phyloP scores from a whole-genome alignment of 35 echinoderm and acorn worm species.

The Patiria miniata region DNA sequence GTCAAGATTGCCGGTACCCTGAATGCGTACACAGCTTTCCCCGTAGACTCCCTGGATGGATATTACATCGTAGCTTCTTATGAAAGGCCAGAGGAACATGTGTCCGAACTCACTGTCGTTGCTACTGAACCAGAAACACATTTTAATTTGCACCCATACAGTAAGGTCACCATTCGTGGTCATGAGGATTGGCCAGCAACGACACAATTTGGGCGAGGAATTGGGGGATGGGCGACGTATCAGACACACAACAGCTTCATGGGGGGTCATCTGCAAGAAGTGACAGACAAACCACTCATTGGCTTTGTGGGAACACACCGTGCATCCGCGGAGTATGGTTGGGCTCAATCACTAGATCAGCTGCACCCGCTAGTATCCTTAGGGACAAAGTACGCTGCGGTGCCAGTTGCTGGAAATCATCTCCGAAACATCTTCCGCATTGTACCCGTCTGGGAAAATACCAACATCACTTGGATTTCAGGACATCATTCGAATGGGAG shows the following conservation, averaged over 20 bases:
- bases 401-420: not conserved
- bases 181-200: not conserved
- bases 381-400: not conserved
- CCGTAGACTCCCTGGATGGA: not conserved
- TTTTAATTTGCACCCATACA: not conserved
- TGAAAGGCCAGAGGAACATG: not conserved
- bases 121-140: not conserved
- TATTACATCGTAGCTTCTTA: not conserved
- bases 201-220: not conserved
- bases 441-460: not conserved
- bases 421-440: not conserved
- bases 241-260: not conserved
- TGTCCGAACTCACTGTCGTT: constrained; percentile 4
- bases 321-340: not conserved
- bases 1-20: not conserved
- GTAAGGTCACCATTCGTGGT: not conserved
- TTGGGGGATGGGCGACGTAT: not conserved
- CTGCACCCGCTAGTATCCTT: not conserved
- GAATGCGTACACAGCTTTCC: not conserved
- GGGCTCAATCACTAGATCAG: not conserved
- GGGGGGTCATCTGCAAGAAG: not conserved
- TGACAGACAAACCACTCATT: not conserved
- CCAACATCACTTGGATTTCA: not conserved
- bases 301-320: not conserved
- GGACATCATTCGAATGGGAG: not conserved